Percentiles rank a stretch among this genome's conserved stretches.
These are phyloP conservation scores for Lepidurus couesii DNA, from an alignment of 1,140 invertebrate genomes.

Conservation along the genomic window DNA sequence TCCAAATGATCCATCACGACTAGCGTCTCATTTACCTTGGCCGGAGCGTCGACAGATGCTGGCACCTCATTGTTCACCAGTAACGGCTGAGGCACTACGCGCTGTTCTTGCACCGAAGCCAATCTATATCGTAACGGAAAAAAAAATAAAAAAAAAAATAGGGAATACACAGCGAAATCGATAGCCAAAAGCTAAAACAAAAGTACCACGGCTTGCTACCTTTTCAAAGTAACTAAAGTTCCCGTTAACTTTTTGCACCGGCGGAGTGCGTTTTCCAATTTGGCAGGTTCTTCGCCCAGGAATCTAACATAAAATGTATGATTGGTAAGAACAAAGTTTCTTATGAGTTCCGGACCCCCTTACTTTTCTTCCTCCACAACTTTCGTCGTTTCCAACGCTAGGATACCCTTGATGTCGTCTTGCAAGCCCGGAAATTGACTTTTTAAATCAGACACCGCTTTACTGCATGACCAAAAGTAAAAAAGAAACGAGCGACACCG, in stretches of 20 bases:
- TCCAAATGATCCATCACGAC: neutral
- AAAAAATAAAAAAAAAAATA: constrained; percentile 35
- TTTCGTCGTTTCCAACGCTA: constrained; percentile 89
- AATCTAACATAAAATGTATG: constrained; percentile 50
- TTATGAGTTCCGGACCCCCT: constrained; percentile 36
- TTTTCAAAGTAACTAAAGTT: constrained; percentile 90
- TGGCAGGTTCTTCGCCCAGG: constrained; percentile 88
- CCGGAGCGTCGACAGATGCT: neutral
- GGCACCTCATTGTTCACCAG: constrained; percentile 25
- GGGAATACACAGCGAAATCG: constrained; percentile 33
- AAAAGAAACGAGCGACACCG: constrained; percentile 34
- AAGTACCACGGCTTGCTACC: constrained; percentile 54
- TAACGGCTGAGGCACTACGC: constrained; percentile 42
- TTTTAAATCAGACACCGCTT: constrained; percentile 92
- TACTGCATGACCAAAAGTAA: constrained; percentile 52
- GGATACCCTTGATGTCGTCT: constrained; percentile 77
- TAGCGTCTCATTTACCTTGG: constrained; percentile 28
- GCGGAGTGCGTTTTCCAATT: constrained; percentile 79
- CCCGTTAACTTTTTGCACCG: constrained; percentile 94
- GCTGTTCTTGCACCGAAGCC: constrained; percentile 90
- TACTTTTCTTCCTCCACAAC: constrained; percentile 86
- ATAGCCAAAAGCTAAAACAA: constrained; percentile 29
- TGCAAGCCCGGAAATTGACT: constrained; percentile 81
- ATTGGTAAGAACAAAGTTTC: constrained; percentile 14
- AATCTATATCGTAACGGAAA: constrained; percentile 56